Evolutionary conservation across 1,140 invertebrate genomes (phyloP), one percentile per base, ranked within the genome.

Genomic region (Lordiphosa clarofinis): DNA sequence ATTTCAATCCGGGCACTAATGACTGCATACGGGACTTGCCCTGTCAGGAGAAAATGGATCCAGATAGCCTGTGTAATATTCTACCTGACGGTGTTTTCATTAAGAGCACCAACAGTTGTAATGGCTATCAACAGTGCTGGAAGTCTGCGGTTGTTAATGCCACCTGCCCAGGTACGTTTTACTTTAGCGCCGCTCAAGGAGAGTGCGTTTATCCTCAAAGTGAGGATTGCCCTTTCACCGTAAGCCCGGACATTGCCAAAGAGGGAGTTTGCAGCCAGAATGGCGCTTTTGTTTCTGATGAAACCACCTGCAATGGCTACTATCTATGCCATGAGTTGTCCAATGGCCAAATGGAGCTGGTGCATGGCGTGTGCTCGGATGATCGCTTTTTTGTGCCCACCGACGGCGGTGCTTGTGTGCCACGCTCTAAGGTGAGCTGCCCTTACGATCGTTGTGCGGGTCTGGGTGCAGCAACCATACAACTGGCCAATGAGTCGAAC

Each of bases 41-140:
- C 0, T 88, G 86, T 11, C 5, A 12, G 0, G 4, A 35, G 9
- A 81, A 69, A 9, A 65, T 72, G 49, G 35, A 72, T 37, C 86
- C 82, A 8, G 78, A 88, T 13, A 76, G 60, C 40, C 65, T 49
- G 7, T 88, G 87, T 49, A 86, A 88, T 40, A 86, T 88, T n/a
- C 31, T 88, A 13, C 66, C 86, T 0, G 86, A 88, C 13, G 87
- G 87, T 1, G 78, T 87, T 0, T 87, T 87, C 11, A 62, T 86
- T 5, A 86, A 87, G 50, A 58, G 76, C 36, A 4, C 57, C 0
- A 46, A 11, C 2, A 73, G 38, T 19, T 88, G 87, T 49, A 73
- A 60, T 31, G 78, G 66, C 42, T 88, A 52, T 15, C 64, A 81
- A 44, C 54, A 81, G 67, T 88, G 87, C 56, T 87, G 78, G 86